Evolutionary conservation across 2,797 vertebrate species (phyloP), one percentile per base, ranked within the genome.

Genomic region (Ictinia mississippiensis): DNA sequence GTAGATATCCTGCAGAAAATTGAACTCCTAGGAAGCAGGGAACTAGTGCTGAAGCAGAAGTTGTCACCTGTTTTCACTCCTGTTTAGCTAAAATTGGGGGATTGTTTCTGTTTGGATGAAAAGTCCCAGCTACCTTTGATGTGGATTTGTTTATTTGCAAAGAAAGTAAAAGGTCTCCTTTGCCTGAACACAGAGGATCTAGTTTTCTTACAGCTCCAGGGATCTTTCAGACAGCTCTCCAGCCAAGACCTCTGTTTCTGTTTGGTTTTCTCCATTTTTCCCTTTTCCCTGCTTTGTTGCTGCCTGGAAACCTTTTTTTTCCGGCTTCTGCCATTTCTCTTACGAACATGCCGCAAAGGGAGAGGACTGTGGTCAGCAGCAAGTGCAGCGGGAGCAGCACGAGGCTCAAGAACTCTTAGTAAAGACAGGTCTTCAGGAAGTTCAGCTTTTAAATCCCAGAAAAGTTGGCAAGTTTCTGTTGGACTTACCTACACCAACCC

Each of bases 321-420:
- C 40, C 65, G 23, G 17, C 17, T 71, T 85, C 55, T 53, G 5
- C 29, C 21, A 10, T 68, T 86, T 82, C 49, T 71, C 10, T 53
- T 42, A 47, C 0, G 1, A 61, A 31, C 15, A n/a, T 7, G 38
- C 2, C 0, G 1, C 38, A 59, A 59, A 42, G 42, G 20, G 28
- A 37, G 29, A 45, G 19, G 38, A 18, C 38, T 82, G 62, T 23
- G 42, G 25, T 49, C 37, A 52, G 50, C 17, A 42, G 28, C 20
- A 58, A 17, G 13, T 25, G 9, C 52, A n/a, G 37, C 2, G 4
- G n/a, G 16, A 67, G 31, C 16, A 45, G 12, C 18, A 9, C 0
- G 3, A 58, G 25, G 25, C 67, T 83, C 37, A 71, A 40, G 20
- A 8, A 31, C 26, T 58, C 29, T 45, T 40, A 63, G 16, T 21